Base-by-base conservation (phyloP, 2,797 vertebrate genomes). In the Tadarida brasiliensis region DNA sequence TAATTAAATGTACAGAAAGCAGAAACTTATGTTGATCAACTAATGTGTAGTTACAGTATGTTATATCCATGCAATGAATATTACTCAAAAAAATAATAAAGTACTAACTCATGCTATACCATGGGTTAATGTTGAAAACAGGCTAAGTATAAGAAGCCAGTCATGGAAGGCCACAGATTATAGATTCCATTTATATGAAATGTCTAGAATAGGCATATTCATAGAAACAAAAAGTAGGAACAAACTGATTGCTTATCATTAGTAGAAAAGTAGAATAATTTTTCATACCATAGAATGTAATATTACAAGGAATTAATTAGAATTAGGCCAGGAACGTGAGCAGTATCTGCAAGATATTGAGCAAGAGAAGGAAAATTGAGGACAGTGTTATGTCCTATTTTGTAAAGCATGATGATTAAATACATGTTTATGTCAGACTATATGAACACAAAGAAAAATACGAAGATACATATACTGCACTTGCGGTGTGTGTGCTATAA, bases 51-150 rank as follows among this genome's bases (percentile, higher is more conserved):
- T 51, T 73, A 68, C 10, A 81, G 33, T 47, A 30, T 12, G 44
- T 26, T 73, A 30, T 91, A 63, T 73, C 44, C 20, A 16, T 63
- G 61, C 12, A 17, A n/a, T 85, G 16, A 77, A 44, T 54, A 76
- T 87, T 73, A 76, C 35, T 74, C 54, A 3, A 61, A 77, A 84
- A 67, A 54, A 12, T 30, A 56, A 19, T 28, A 11, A 57, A 92
- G 49, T 85, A 65, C 57, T 76, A 10, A 26, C n/a, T 44, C 70
- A n/a, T 76, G 47, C 14, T 84, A 19, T 4, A n/a, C 9, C 17
- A 2, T 83, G 47, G 78, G 12, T 65, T 83, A 84, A 84, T 15
- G 57, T 91, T 91, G 54, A 81, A 81, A 90, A 92, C n/a, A 70
- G 30, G 19, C 30, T 59, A 68, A 68, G 35, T 77, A 57, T 70